These are phyloP conservation scores for Plecotus auritus DNA, from an alignment of 2,113 vertebrate species.

Conservation along the genomic window DNA sequence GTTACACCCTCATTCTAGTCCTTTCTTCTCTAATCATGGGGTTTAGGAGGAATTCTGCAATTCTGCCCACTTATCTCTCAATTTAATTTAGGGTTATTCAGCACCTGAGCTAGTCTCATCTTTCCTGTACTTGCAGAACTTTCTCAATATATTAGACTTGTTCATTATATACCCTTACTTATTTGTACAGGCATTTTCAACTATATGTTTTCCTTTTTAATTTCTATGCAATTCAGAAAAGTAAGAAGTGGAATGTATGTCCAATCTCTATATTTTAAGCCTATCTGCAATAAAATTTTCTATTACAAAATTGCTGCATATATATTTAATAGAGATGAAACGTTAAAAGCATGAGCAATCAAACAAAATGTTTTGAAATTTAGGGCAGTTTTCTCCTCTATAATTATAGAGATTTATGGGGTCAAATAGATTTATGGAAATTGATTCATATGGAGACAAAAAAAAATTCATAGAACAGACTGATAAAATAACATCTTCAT, in stretches of 20 bases:
- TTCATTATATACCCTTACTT: background rate
- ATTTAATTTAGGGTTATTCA: background rate
- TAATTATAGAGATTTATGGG: background rate
- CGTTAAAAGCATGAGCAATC: background rate
- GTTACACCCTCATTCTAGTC: background rate
- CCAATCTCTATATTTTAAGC: background rate
- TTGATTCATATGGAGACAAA: background rate
- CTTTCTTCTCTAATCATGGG: background rate
- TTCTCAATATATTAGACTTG: background rate
- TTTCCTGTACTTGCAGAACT: background rate
- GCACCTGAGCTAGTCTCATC: background rate
- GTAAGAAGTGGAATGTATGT: background rate
- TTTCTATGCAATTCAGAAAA: background rate
- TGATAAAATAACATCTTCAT: background rate
- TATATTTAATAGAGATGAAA: background rate
- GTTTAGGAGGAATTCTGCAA: background rate
- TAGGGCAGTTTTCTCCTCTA: background rate
- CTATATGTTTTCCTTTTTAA: background rate
- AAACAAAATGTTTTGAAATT: background rate
- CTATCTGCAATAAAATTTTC: constrained; percentile 19
- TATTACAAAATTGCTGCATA: background rate
- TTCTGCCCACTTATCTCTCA: background rate
- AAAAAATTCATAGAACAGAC: background rate
- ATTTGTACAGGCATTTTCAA: background rate
- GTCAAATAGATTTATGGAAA: background rate